Base-by-base conservation (phyloP, 2,113 vertebrate species). In the Hemibagrus wyckioides region DNA sequence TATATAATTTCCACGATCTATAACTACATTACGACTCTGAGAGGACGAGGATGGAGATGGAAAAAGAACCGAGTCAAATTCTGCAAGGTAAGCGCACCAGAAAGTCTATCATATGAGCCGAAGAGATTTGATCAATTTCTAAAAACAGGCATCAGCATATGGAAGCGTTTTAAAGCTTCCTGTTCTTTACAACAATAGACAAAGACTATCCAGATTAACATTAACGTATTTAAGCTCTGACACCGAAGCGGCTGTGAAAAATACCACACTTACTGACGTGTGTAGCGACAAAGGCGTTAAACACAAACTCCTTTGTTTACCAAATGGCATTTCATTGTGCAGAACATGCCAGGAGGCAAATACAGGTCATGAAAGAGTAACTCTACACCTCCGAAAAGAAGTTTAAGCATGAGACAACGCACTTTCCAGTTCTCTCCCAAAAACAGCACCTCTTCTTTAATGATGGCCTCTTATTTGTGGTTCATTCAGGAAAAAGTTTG, bases 221-320 rank as follows among this genome's bases (percentile, higher is more conserved):
- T 75, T 75, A 44, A 50, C 4, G 13, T 13, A 91, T 76, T 88
- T 23, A 77, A 86, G 69, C 28, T 75, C 25, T 0, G 89, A 91
- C 84, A 87, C 63, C 33, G 85, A 50, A 81, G 80, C 48, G n/a
- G 30, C 23, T 14, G 39, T 48, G 41, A 25, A 28, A 73, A 69
- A 10, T 10, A 41, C 23, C 10, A 8, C 41, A 90, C 89, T 88
- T 85, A 87, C 84, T 69, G n/a, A 41, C 82, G 86, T 21, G 81
- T 83, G 89, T 23, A 23, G 8, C 82, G 82, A 89, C 88, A 76
- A 4, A 36, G 48, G 14, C 83, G 90, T 84, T 84, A 79, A 86
- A 79, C 57, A 79, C 61, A 88, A 83, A 91, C 88, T 91, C 82
- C 69, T 86, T 83, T 52, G 48, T 90, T 90, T 91, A 86, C 86